Base-by-base conservation (phyloP, 2,888 invertebrate genomes). In the Patella ulyssiponensis region DNA sequence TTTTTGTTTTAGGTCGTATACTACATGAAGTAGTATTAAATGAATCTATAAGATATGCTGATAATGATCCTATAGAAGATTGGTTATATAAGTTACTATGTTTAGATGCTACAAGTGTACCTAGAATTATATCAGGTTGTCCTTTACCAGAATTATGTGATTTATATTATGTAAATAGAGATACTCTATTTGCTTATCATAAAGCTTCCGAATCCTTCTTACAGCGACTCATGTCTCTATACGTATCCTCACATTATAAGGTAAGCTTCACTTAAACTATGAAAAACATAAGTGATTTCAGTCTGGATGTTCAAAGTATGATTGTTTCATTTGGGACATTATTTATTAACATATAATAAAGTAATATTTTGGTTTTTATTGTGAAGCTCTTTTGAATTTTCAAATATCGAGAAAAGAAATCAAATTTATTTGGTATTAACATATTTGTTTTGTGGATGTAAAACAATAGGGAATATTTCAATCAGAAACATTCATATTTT, bases 221-320 rank as follows among this genome's bases (percentile, higher is more conserved):
- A 14, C 98, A 98, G 86, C 93, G 96, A 79, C 91, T 99, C 14
- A 97, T 99, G 83, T 94, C 97, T 17, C 94, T 99, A 70, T 98
- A 97, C 91, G 99, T 99, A 0, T 95, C 99, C 0, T 98, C 99
- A 9, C 99, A 99, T 93, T 99, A 99, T 91, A 99, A 99, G 94
- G 96, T 93, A 83, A 54, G 80, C 27, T 14, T 17, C 20, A 20
- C 12, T 20, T 9, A 44, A 44, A 44, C 44, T 44, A 44, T 44
- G 9, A 44, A 44, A 44, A 9, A 44, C 7, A 44, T 44, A 44
- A 44, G 44, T 9, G 44, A 44, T 44, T 0, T 9, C 44, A 44
- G 44, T 44, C 44, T 44, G 9, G 44, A 44, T 44, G 44, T 44
- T 44, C n/a, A n/a, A n/a, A n/a, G n/a, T n/a, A n/a, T n/a, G n/a